A percentile compares a stretch with the other conserved stretches of the same genome.
Conservation (phyloP, 1,140 invertebrate species). For the Caenorhabditis briggsae region DNA sequence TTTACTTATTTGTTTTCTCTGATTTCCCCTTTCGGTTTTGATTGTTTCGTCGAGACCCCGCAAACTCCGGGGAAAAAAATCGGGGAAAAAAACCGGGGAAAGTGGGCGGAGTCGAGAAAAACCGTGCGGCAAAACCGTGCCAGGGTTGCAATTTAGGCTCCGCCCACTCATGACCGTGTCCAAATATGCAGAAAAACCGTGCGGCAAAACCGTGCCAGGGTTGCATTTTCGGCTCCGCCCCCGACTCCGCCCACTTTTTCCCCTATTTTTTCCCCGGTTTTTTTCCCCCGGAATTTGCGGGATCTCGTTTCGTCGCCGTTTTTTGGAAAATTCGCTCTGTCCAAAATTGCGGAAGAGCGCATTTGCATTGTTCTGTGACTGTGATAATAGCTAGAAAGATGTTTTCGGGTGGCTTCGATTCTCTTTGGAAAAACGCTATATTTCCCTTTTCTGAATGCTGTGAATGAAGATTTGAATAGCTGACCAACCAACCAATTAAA, state of each 20-base stretch:
- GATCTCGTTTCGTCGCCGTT: conserved; percentile 3
- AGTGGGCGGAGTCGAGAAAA: no score
- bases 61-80: no score
- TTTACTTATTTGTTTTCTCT: neutral
- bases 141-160: no score
- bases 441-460: conserved; percentile 8
- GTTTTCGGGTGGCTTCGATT: neutral
- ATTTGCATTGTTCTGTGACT: conserved; percentile 14
- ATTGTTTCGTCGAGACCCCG: neutral
- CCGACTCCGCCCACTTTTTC: no score
- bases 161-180: no score
- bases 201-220: no score
- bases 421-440: neutral
- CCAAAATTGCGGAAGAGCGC: neutral
- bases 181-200: no score
- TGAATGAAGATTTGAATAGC: conserved; percentile 8
- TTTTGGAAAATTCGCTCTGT: neutral
- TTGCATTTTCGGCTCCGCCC: no score
- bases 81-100: no score
- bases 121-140: no score
- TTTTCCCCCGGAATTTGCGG: no score
- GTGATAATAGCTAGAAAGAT: neutral
- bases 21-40: neutral
- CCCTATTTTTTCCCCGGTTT: no score
- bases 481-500: neutral